phyloP scores from a whole-genome alignment of 92 coral and sea anemone genomes.

The Palythoa grandis region DNA sequence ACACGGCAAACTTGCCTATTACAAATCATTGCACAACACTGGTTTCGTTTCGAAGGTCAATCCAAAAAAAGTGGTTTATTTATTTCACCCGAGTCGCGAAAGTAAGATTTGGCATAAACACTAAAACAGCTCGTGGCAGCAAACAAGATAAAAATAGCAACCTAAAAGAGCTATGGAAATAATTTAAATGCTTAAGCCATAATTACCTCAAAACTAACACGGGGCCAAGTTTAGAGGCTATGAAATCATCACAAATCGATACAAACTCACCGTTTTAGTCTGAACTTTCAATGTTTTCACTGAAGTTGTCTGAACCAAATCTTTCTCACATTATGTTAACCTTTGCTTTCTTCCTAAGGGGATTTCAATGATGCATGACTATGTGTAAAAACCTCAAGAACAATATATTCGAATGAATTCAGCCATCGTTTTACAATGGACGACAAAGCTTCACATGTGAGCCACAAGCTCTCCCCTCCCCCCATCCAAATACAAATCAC shows the following conservation, averaged over 20 bases:
- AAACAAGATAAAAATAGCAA: neutral
- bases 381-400: constrained; percentile 18
- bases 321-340: neutral
- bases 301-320: neutral
- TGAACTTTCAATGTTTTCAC: constrained; percentile 6
- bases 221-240: neutral
- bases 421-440: neutral
- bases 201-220: neutral
- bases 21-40: neutral
- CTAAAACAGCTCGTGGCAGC: neutral
- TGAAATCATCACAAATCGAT: neutral
- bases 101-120: neutral
- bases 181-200: neutral
- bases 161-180: neutral
- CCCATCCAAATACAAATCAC: neutral
- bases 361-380: constrained; percentile 35
- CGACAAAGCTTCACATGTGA: neutral
- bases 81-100: neutral
- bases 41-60: neutral
- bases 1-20: neutral
- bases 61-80: neutral
- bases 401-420: neutral
- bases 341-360: neutral
- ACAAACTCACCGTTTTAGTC: constrained; percentile 19
- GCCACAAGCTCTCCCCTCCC: neutral